Base-by-base conservation (phyloP, 2,888 invertebrate genomes). In the Stegana nigrithorax region DNA sequence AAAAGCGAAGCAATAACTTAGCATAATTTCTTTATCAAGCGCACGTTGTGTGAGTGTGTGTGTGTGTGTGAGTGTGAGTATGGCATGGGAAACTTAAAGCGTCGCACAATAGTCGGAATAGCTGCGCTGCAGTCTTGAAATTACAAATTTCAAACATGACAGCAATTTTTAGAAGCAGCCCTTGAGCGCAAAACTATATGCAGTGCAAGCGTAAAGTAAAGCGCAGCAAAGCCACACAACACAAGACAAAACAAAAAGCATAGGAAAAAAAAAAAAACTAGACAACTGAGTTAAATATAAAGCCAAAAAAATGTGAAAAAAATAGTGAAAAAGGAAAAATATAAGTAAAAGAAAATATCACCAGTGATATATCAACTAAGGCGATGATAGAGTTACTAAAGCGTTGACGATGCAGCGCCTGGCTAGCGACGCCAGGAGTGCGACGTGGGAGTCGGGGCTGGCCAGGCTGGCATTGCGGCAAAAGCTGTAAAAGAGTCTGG, bases 11-110 rank as follows among this genome's bases (percentile, higher is more conserved):
- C 63, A 61, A 63, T 39, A 55, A 62, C 59, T 69, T 70, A 69
- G 71, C 80, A 74, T 76, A 78, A 81, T 81, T 78, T 78, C 78
- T 78, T 78, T 78, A 78, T 78, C 80, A 74, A 73, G 73, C 64
- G 53, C 42, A 66, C 66, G 62, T 27, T 36, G 36, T 36, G 12
- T 36, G 36, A n/a, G 12, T 36, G n/a, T 5, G n/a, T 36, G 4
- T n/a, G n/a, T 5, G 36, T 36, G n/a, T 36, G n/a, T 2, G n/a
- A 36, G 36, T 36, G n/a, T 76, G 77, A 74, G 71, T 10, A 17
- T 23, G n/a, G 29, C 59, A 45, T 32, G 32, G 32, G 19, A 44
- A 29, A 57, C 42, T 8, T 19, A 17, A 10, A 32, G 42, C n/a
- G n/a, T n/a, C 21, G 32, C 5, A 32, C 32, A 55, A 21, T n/a